A percentile compares a stretch with the other conserved stretches of the same genome.
These are phyloP conservation scores for Babylonia areolata DNA, from an alignment of 1,140 invertebrate genomes.

Conservation along the genomic window DNA sequence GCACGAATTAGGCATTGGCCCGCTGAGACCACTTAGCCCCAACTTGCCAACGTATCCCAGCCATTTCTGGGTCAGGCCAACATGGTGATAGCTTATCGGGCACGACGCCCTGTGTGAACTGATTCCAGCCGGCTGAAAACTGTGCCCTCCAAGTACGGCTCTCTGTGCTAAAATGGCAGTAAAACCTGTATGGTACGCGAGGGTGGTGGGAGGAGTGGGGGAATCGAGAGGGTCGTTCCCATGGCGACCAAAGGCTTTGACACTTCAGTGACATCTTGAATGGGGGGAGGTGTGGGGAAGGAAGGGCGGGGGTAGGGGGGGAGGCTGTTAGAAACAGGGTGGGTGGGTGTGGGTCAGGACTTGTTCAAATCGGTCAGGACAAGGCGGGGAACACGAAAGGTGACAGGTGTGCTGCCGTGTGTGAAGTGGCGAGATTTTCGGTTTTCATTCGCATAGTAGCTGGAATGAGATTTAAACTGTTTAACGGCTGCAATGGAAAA, in stretches of 20 bases:
- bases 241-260: background rate
- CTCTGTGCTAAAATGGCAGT: too few relatives aligned
- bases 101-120: background rate
- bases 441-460: too few relatives aligned
- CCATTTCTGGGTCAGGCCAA: background rate
- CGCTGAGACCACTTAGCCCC: background rate
- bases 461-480: too few relatives aligned
- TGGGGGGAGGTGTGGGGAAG: background rate
- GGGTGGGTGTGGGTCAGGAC: background rate
- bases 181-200: too few relatives aligned
- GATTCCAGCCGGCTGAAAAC: too few relatives aligned
- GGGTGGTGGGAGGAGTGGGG: background rate
- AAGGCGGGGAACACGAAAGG: background rate
- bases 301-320: background rate
- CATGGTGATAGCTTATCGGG: background rate
- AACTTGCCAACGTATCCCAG: background rate
- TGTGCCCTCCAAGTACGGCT: too few relatives aligned
- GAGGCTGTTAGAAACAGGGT: background rate
- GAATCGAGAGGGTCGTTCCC: background rate
- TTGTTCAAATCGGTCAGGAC: background rate
- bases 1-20: too few relatives aligned
- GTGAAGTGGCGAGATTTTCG: background rate
- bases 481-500: too few relatives aligned
- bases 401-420: background rate
- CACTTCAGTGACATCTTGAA: background rate